Percentiles rank a stretch among this genome's conserved stretches.
Conservation (phyloP, 2,888 invertebrate genomes). For the Caradrina clavipalpis region DNA sequence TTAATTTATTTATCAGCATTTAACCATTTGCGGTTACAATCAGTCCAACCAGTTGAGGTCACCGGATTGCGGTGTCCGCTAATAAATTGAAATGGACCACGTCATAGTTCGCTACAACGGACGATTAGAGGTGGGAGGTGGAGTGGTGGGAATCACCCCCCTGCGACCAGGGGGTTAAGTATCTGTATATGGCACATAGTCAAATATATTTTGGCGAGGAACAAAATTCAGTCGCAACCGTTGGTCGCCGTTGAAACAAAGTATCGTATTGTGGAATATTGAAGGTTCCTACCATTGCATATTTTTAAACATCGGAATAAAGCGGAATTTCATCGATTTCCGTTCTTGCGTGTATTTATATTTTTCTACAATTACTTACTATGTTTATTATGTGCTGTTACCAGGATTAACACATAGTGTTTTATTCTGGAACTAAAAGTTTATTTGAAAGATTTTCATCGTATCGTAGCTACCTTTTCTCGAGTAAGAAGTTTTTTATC, state of each 20-base stretch:
- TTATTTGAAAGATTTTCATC: slow-evolving; percentile 8
- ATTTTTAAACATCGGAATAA: not conserved
- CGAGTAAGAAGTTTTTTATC: slow-evolving; percentile 32
- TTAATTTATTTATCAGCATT: slow-evolving; percentile 5
- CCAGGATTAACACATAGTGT: not conserved
- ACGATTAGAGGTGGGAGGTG: slow-evolving; percentile 27
- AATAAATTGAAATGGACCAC: slow-evolving; percentile 51
- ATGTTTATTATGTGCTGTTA: not conserved
- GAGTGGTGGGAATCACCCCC: slow-evolving; percentile 18
- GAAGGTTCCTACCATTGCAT: not conserved
- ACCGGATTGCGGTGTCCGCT: slow-evolving; percentile 18
- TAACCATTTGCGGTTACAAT: slow-evolving; percentile 25
- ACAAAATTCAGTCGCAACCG: slow-evolving; percentile 13
- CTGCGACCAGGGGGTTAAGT: slow-evolving; percentile 3
- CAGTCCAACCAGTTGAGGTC: slow-evolving; percentile 33
- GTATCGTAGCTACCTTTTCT: slow-evolving; percentile 6
- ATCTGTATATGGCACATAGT: slow-evolving; percentile 6
- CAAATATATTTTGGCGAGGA: slow-evolving; percentile 1
- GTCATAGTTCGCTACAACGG: slow-evolving; percentile 14
- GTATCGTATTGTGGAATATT: no score
- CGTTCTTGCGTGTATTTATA: not conserved
- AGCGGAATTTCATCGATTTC: not conserved
- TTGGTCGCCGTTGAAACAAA: not conserved
- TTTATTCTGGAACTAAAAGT: not conserved
- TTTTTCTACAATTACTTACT: not conserved